Percentiles rank a stretch among this genome's conserved stretches.
Evolutionary conservation across 1,140 invertebrate species (phyloP).

Genomic region (Drosophila willistoni): DNA sequence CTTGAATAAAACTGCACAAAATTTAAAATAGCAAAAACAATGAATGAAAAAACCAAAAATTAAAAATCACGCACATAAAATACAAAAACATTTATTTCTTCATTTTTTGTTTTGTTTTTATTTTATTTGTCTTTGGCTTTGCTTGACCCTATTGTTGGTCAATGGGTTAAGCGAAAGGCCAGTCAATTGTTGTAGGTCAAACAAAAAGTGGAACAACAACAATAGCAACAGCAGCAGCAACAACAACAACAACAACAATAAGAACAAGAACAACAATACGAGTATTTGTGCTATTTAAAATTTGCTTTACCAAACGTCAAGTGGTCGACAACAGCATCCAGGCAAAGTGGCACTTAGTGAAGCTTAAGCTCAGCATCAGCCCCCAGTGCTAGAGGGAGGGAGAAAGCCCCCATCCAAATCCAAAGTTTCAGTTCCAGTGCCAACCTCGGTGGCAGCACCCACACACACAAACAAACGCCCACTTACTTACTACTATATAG

Average conservation of each 20-base stretch:
- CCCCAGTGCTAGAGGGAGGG: conserved; percentile 39
- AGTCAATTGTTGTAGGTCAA: conserved; percentile 71
- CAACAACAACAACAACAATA: conserved; percentile 27
- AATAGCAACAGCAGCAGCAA: conserved; percentile 29
- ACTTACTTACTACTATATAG: conserved; percentile 4
- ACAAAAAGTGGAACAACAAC: conserved; percentile 68
- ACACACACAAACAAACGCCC: background rate
- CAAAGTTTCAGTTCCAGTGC: background rate
- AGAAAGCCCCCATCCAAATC: background rate
- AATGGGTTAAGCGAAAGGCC: conserved; percentile 52
- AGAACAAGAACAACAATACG: conserved; percentile 39
- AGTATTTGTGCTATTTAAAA: conserved; percentile 75
- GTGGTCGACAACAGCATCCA: conserved; percentile 63
- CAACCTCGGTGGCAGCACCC: background rate
- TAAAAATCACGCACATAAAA: background rate
- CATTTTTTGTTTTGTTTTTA: conserved; percentile 24
- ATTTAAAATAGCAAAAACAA: background rate
- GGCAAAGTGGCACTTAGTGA: conserved; percentile 58
- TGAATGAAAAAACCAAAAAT: too few species aligned
- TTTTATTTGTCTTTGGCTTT: conserved; percentile 55
- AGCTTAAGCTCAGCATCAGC: conserved; percentile 7
- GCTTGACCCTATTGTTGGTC: conserved; percentile 50
- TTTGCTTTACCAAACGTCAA: conserved; percentile 72
- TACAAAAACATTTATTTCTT: background rate
- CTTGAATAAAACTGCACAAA: background rate